These are phyloP conservation scores for Calcarius lapponicus DNA, from an alignment of 2,797 vertebrate genomes.

Conservation along the genomic window DNA sequence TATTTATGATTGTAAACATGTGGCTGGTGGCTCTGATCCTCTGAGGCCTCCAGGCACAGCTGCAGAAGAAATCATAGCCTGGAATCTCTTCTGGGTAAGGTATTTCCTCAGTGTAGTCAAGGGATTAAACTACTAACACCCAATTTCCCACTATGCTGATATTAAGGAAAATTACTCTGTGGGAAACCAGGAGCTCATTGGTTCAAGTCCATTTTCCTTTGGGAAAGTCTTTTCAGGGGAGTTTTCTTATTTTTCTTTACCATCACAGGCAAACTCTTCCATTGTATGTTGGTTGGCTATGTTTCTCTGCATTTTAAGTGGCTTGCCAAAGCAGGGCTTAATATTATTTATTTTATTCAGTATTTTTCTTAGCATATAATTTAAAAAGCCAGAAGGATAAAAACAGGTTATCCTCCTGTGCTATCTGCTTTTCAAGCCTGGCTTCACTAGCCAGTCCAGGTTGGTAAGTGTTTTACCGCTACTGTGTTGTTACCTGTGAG, in stretches of 20 bases:
- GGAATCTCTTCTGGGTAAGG: conserved; percentile 21
- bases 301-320: neutral
- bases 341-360: neutral
- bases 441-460: neutral
- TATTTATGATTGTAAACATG: neutral
- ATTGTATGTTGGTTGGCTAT: neutral
- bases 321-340: neutral
- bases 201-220: neutral
- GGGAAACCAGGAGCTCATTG: conserved; percentile 9
- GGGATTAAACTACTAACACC: conserved; percentile 33
- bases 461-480: neutral
- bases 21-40: neutral
- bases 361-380: neutral
- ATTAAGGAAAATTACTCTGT: conserved; percentile 9
- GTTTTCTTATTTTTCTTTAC: neutral
- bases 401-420: neutral
- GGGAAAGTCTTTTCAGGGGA: neutral
- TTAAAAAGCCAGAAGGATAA: neutral
- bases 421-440: neutral
- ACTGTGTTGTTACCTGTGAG: neutral
- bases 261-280: neutral
- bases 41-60: conserved; percentile 11
- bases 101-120: conserved; percentile 37
- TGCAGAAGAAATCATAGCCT: conserved; percentile 17
- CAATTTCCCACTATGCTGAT: conserved; percentile 8